Conservation (phyloP, 1,140 invertebrate genomes). For the Hylaeus volcanicus region DNA sequence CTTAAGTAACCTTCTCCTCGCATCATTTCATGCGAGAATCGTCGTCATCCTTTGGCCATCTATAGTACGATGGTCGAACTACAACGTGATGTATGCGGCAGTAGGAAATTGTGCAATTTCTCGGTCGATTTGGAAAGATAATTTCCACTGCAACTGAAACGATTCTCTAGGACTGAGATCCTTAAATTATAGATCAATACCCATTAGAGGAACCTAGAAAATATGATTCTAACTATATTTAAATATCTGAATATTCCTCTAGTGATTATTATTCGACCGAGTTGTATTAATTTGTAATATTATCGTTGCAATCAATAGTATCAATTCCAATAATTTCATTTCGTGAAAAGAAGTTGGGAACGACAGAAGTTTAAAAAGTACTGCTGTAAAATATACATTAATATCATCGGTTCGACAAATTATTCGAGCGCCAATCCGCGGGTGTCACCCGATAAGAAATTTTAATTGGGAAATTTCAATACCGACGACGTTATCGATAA, state of each 20-base stretch:
- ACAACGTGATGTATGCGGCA: background rate
- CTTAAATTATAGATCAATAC: no score
- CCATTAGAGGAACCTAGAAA: no score
- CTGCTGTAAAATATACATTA: no score
- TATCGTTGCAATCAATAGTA: no score
- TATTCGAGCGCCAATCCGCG: background rate
- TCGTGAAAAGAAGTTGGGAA: no score
- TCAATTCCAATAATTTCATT: no score
- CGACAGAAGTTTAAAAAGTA: no score
- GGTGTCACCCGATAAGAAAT: background rate
- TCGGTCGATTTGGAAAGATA: background rate
- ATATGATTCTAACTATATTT: no score
- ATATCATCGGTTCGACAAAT: background rate
- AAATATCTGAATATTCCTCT: no score
- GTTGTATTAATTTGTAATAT: no score
- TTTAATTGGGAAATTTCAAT: slow-evolving; percentile 33
- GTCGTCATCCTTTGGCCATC: slow-evolving; percentile 38
- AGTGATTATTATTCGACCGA: no score
- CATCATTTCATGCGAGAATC: slow-evolving; percentile 44
- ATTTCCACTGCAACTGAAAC: background rate
- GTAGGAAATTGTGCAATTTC: background rate
- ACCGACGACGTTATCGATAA: background rate
- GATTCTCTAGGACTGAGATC: background rate
- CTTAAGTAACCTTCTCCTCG: slow-evolving; percentile 21
- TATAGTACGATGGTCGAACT: slow-evolving; percentile 33